Base-by-base conservation (phyloP, 64 coral and sea anemone species). In the Trachythela sp. region DNA sequence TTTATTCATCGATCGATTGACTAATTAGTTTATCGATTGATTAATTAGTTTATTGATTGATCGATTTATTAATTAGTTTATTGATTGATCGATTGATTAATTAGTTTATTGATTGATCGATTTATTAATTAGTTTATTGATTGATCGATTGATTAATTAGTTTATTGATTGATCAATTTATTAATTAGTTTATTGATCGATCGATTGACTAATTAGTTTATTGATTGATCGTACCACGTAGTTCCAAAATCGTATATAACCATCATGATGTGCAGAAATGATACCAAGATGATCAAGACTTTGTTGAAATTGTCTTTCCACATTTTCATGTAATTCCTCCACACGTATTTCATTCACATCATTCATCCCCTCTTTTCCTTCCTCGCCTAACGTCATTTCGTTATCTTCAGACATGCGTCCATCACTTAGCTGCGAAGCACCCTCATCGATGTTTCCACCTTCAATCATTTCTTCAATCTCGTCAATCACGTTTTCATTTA, bases 181-280 rank as follows among this genome's bases (percentile, higher is more conserved):
- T 45, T 45, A 6, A 45, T 45, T 45, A 45, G 42, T 11, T 45
- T 11, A 4, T 45, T 4, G 42, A 6, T 45, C 11, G 42, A 45
- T 45, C 42, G 42, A 45, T 45, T 4, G n/a, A n/a, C n/a, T n/a
- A 15, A 70, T 6, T 45, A 4, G 11, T 45, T 45, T 11, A 45
- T 45, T 11, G 42, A 45, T 45, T n/a, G n/a, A n/a, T n/a, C n/a
- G n/a, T 88, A 99, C 96, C 89, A 48, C 59, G 42, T 93, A 70
- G 88, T 90, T 92, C 96, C 96, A 99, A 77, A 99, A 99, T 50
- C 96, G 88, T 24, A 99, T 40, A 91, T 91, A 99, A 8, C 96
- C 93, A 89, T 99, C 96, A 59, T 99, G 96, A 87, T 99, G 96
- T 11, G 84, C 77, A 10, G 96, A 95, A 30, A 99, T 48, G 33